A percentile compares a stretch with the other conserved stretches of the same genome.
Evolutionary conservation across 1,140 invertebrate species (phyloP).

Genomic region (Drosophila kepulauana): DNA sequence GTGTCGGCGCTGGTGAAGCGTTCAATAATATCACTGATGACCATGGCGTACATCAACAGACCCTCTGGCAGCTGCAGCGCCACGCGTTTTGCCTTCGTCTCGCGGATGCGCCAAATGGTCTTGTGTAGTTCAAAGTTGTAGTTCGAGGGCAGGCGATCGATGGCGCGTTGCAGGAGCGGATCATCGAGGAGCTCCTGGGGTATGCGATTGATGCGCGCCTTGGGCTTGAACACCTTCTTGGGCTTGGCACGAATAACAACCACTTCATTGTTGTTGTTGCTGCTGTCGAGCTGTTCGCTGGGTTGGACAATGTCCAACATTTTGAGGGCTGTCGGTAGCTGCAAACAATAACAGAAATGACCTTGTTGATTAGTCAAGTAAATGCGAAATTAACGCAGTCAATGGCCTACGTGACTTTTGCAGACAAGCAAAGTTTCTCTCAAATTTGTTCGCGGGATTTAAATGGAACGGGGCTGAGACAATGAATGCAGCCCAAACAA

Average conservation of each 20-base stretch:
- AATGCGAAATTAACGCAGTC: conserved; percentile 10
- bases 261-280: conserved; percentile 71
- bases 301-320: conserved; percentile 80
- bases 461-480: conserved; percentile 1
- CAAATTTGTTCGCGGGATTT: neutral
- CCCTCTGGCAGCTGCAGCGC: conserved; percentile 99
- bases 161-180: conserved; percentile 90
- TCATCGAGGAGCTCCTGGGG: conserved; percentile 94
- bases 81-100: conserved; percentile 93
- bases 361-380: conserved; percentile 10
- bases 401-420: conserved; percentile 65
- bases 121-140: conserved; percentile 99
- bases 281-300: conserved; percentile 24
- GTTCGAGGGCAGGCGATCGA: conserved; percentile 93
- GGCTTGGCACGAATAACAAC: conserved; percentile 91
- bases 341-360: conserved; percentile 20
- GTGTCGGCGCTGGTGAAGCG: conserved; percentile 96
- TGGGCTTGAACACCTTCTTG: conserved; percentile 91
- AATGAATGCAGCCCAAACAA: conserved; percentile 8
- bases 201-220: conserved; percentile 90
- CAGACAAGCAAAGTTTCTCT: conserved; percentile 20
- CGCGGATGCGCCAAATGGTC: conserved; percentile 97
- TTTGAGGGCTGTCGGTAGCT: conserved; percentile 31
- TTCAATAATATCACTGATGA: conserved; percentile 97
- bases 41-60: conserved; percentile 95